A percentile compares a stretch with the other conserved stretches of the same genome.
phyloP scores from a whole-genome alignment of 2,888 invertebrate species.

The Ochlodes sylvanus region DNA sequence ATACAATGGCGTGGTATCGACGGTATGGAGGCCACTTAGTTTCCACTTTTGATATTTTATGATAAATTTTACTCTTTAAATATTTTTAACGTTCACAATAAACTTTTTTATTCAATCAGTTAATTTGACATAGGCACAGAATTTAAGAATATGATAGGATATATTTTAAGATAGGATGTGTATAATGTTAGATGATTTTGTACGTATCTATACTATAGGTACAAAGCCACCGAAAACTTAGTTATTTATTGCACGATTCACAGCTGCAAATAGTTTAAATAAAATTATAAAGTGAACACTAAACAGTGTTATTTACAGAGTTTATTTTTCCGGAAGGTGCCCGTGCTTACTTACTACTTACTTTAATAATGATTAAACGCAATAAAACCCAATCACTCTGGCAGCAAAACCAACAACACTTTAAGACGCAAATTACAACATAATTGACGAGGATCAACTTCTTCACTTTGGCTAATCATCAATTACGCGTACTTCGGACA shows the following conservation, averaged over 20 bases:
- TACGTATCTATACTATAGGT: too few relatives aligned
- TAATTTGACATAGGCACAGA: too few relatives aligned
- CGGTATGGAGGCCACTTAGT: constrained; percentile 3
- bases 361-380: not conserved
- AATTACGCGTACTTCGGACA: constrained; percentile 3
- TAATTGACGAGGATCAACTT: not conserved
- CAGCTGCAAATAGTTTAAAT: not conserved
- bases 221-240: too few relatives aligned
- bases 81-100: too few relatives aligned
- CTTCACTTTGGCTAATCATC: constrained; percentile 7
- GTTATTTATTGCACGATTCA: too few relatives aligned
- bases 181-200: too few relatives aligned
- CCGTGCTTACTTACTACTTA: not conserved
- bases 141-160: too few relatives aligned
- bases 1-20: constrained; percentile 5
- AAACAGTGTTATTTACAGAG: not conserved
- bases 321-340: not conserved
- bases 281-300: not conserved
- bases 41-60: not conserved
- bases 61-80: not conserved
- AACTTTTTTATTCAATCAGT: too few relatives aligned
- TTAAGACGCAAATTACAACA: not conserved
- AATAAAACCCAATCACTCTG: not conserved
- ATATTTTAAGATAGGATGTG: too few relatives aligned
- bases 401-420: not conserved